Conservation (phyloP, 37 sponge, comb jelly and placozoan species). For the Tethya wilhelma region DNA sequence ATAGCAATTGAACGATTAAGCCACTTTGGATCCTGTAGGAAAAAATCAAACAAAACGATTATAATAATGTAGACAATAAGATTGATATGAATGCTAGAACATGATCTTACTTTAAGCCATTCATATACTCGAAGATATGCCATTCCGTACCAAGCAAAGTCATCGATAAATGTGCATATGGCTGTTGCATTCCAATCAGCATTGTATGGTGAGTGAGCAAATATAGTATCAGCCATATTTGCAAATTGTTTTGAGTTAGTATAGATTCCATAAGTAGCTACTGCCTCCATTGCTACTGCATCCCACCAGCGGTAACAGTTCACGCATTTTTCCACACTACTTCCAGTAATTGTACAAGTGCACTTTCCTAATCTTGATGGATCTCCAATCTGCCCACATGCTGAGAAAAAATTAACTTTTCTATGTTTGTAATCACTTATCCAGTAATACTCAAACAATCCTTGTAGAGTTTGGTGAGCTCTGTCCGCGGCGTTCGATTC, state of each 20-base stretch:
- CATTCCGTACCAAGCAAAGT: constrained; percentile 61
- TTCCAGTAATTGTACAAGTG: no score
- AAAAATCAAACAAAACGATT: background rate
- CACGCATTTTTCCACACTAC: constrained; percentile 3
- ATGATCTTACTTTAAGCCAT: constrained; percentile 32
- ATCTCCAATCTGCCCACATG: constrained; percentile 57
- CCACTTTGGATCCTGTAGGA: constrained; percentile 23
- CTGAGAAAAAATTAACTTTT: constrained; percentile 23
- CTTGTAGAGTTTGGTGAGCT: constrained; percentile 29
- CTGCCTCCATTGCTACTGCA: constrained; percentile 38
- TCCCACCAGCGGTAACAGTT: constrained; percentile 60
- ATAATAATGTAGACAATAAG: background rate
- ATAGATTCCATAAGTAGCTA: constrained; percentile 40
- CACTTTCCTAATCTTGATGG: constrained; percentile 29
- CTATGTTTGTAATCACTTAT: background rate
- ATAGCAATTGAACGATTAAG: constrained; percentile 24
- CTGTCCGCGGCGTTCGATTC: constrained; percentile 7
- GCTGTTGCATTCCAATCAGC: constrained; percentile 41
- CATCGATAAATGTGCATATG: constrained; percentile 38
- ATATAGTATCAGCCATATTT: constrained; percentile 30
- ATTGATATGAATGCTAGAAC: background rate
- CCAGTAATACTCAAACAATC: constrained; percentile 42
- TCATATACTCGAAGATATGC: constrained; percentile 56
- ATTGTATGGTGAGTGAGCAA: constrained; percentile 59
- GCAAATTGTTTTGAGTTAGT: constrained; percentile 3